These are phyloP conservation scores for Oostethus manadensis DNA, from an alignment of 2,113 vertebrate species.

Conservation along the genomic window DNA sequence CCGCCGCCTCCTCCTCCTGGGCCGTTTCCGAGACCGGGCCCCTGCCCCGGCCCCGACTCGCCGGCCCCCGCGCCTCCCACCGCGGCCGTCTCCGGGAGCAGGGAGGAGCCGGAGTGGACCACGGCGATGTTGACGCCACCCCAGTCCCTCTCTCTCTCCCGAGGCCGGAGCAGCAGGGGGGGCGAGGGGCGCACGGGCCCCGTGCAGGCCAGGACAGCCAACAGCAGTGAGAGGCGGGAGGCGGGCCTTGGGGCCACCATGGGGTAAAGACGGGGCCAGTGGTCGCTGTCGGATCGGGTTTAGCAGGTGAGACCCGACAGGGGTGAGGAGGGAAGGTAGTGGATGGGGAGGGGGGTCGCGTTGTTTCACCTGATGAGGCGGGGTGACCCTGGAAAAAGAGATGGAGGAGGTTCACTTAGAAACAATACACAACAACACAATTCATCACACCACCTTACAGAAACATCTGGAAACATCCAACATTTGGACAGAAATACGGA, in stretches of 20 bases:
- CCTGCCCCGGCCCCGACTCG: constrained; percentile 69
- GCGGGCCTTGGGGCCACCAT: constrained; percentile 74
- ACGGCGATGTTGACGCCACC: constrained; percentile 79
- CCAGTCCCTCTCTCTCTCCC: constrained; percentile 78
- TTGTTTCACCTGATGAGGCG: constrained; percentile 56
- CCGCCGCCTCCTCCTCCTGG: constrained; percentile 43
- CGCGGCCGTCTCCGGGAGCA: constrained; percentile 73
- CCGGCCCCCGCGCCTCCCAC: constrained; percentile 59
- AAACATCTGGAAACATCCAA: background rate
- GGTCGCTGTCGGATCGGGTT: constrained; percentile 46
- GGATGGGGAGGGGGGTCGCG: constrained; percentile 27
- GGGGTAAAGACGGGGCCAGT: constrained; percentile 58
- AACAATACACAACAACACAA: background rate
- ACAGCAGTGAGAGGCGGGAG: constrained; percentile 66
- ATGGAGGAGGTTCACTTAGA: background rate
- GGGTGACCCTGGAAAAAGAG: constrained; percentile 45
- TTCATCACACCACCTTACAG: background rate
- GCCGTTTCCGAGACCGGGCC: constrained; percentile 48
- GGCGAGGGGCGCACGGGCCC: constrained; percentile 74
- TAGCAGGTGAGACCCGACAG: constrained; percentile 33
- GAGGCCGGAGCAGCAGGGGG: constrained; percentile 74
- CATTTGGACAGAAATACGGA: no score
- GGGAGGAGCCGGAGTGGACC: constrained; percentile 78
- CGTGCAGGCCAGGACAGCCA: constrained; percentile 79
- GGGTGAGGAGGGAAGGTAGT: constrained; percentile 16